Evolutionary conservation across 1,140 invertebrate species (phyloP).

Genomic region (Maniola jurtina): DNA sequence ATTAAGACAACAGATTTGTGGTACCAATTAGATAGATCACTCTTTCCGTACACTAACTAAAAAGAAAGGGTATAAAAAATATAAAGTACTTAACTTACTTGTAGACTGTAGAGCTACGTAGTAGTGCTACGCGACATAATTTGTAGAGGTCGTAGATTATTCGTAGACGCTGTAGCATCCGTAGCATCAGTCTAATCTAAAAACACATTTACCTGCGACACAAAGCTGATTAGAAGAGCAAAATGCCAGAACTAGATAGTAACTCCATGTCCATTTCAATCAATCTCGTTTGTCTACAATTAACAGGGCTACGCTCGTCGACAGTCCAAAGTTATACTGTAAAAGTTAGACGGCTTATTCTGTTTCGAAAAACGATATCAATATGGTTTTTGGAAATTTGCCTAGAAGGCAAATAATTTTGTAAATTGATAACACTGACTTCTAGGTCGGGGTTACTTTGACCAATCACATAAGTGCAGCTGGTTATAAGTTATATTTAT

Average conservation of each 20-base stretch:
- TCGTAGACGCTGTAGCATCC: not conserved
- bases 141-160: not conserved
- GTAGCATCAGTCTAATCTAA: not conserved
- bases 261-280: slow-evolving; percentile 61
- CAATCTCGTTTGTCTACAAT: slow-evolving; percentile 69
- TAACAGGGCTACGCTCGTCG: slow-evolving; percentile 48
- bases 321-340: slow-evolving; percentile 48
- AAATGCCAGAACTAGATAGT: slow-evolving; percentile 28
- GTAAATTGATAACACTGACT: too few species aligned
- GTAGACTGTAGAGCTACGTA: too few species aligned
- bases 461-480: too few species aligned
- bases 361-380: slow-evolving; percentile 22
- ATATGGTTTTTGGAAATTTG: not conserved
- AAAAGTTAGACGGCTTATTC: slow-evolving; percentile 51
- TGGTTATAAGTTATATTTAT: too few species aligned
- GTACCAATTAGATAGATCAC: too few species aligned
- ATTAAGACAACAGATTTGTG: too few species aligned
- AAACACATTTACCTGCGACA: slow-evolving; percentile 32
- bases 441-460: too few species aligned
- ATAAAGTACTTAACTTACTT: too few species aligned
- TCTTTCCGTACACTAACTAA: too few species aligned
- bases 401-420: not conserved
- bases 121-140: too few species aligned
- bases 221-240: slow-evolving; percentile 28
- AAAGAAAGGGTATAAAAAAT: too few species aligned